Evolutionary conservation across 2,797 vertebrate genomes (phyloP), one percentile per base, ranked within the genome.

Genomic region (Enteromius unitaeniatus): DNA sequence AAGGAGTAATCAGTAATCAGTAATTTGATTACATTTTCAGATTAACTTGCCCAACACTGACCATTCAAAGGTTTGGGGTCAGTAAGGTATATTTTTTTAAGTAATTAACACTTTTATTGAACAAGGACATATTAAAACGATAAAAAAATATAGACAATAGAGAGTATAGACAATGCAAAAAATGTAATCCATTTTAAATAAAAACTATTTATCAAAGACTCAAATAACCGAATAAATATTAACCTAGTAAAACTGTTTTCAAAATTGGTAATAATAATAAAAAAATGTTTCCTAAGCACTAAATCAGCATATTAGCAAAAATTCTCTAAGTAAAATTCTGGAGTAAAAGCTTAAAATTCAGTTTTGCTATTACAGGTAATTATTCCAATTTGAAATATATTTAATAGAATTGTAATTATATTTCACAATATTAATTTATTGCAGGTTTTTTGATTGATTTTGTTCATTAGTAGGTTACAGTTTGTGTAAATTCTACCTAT

Each of bases 391-490:
- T 17, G 1, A 47, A 47, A 28, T 70, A 70, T 47, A 26, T 26
- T 26, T 2, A 45, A 70, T 9, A 70, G 13, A 58, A 28, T 64
- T 64, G 6, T 64, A 64, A 62, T 62, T 28, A 64, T 31, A 28
- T 64, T 64, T 64, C 14, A 64, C 26, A 64, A 64, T 64, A 64
- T 64, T 15, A 7, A 28, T 31, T 62, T 28, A 9, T 53, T 53
- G 15, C 49, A 2, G 1, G 2, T 60, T 14, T 60, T 62, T 62
- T 26, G 1, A 60, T 60, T 40, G 23, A 19, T 74, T 90, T 90
- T 93, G 89, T 51, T 74, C 9, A 86, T 90, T 90, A 89, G 89
- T 89, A 87, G 89, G 88, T 91, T 92, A 87, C 91, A 91, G 91
- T 91, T 92, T 87, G 3, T 6, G 88, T 82, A 88, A 83, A 86